These are phyloP conservation scores for Pyrochroa serraticornis DNA, from an alignment of 2,888 invertebrate species.

Conservation along the genomic window DNA sequence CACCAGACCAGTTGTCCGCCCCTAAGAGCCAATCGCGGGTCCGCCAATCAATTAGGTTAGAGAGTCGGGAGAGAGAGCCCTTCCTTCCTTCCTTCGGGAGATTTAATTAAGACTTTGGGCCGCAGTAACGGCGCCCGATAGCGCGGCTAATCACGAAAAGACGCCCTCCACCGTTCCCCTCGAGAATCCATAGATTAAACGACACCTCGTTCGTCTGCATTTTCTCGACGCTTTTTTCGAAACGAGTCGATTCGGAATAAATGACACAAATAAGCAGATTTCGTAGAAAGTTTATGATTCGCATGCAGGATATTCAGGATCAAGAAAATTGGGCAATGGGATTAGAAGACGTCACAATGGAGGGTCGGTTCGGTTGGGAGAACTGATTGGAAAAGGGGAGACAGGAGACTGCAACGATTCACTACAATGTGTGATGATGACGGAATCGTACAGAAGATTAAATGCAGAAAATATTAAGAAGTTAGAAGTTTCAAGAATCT, in stretches of 20 bases:
- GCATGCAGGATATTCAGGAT: not conserved
- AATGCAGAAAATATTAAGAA: too few species aligned
- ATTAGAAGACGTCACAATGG: too few species aligned
- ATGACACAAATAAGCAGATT: slow-evolving; percentile 24
- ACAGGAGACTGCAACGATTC: too few species aligned
- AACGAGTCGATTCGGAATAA: slow-evolving; percentile 16
- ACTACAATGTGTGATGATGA: too few species aligned
- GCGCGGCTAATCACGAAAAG: slow-evolving; percentile 48
- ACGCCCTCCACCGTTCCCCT: slow-evolving; percentile 30
- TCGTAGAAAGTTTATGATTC: slow-evolving; percentile 13
- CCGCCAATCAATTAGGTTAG: slow-evolving; percentile 53
- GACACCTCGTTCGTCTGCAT: slow-evolving; percentile 35
- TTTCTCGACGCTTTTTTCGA: not conserved
- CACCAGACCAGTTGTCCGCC: slow-evolving; percentile 40
- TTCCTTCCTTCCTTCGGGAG: slow-evolving; percentile 44
- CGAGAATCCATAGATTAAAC: slow-evolving; percentile 38
- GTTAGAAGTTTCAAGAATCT: too few species aligned
- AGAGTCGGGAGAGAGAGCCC: slow-evolving; percentile 43
- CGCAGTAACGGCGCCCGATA: slow-evolving; percentile 48
- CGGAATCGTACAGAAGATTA: too few species aligned
- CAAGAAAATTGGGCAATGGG: too few species aligned
- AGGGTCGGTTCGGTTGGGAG: too few species aligned
- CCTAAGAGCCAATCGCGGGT: slow-evolving; percentile 41
- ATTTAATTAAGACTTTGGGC: slow-evolving; percentile 55
- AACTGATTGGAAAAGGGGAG: too few species aligned